phyloP scores from a whole-genome alignment of 2,797 vertebrate species.

The Numenius phaeopus region DNA sequence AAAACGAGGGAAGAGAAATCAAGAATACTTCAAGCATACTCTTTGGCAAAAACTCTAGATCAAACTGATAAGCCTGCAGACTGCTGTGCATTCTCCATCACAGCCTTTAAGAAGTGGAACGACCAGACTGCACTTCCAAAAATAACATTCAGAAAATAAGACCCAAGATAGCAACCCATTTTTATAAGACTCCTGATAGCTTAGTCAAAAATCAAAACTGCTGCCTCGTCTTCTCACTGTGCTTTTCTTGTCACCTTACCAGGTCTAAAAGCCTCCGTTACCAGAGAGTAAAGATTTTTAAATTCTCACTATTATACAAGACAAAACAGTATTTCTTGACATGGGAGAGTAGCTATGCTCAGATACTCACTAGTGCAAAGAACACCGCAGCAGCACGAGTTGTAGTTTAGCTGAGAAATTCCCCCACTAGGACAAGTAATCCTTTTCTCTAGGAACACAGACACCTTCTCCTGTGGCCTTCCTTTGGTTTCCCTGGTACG shows the following conservation, averaged over 20 bases:
- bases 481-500: not conserved
- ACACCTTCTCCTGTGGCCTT: not conserved
- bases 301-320: not conserved
- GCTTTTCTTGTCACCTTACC: conserved; percentile 35
- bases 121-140: not conserved
- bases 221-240: not conserved
- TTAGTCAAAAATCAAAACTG: not conserved
- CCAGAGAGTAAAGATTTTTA: not conserved
- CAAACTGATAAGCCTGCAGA: conserved; percentile 1
- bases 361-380: not conserved
- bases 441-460: not conserved
- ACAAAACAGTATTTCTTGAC: not conserved
- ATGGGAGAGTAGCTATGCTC: not conserved
- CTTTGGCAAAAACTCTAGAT: conserved; percentile 37
- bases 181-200: not conserved
- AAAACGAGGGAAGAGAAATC: not conserved
- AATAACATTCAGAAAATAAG: conserved; percentile 19
- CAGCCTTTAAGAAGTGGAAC: not conserved
- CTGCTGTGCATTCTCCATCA: conserved; percentile 9
- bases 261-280: not conserved
- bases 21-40: not conserved
- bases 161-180: not conserved
- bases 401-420: not conserved
- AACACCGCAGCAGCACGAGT: not conserved
- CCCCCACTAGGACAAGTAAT: not conserved